phyloP scores from a whole-genome alignment of 2,888 invertebrate species.

The Coelopa pilipes region DNA sequence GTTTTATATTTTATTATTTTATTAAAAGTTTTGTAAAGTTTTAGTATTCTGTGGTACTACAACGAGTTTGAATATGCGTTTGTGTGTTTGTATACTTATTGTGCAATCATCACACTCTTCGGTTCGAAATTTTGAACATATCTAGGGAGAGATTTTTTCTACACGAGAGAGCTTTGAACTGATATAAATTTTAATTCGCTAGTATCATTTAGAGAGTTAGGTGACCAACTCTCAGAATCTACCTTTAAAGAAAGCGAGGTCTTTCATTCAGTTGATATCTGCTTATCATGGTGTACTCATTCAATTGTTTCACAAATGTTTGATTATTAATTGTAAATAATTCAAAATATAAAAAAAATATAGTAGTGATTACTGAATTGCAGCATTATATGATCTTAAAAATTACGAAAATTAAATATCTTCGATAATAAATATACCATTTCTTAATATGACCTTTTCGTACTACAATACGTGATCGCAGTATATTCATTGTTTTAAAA shows the following conservation, averaged over 20 bases:
- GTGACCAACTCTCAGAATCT: neutral
- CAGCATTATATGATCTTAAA: too few species aligned
- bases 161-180: neutral
- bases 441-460: too few species aligned
- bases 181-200: neutral
- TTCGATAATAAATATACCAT: too few species aligned
- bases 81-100: neutral
- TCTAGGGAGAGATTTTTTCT: neutral
- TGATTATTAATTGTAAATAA: slow-evolving; percentile 9
- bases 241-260: neutral
- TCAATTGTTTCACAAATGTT: slow-evolving; percentile 1
- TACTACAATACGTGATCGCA: too few species aligned
- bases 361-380: too few species aligned
- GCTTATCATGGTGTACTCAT: slow-evolving; percentile 32
- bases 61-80: too few species aligned
- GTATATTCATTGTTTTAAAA: too few species aligned
- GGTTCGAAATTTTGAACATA: too few species aligned
- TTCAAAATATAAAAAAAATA: neutral
- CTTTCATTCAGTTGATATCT: slow-evolving; percentile 34
- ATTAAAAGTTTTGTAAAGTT: neutral
- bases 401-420: too few species aligned
- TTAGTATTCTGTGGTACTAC: neutral
- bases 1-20: neutral
- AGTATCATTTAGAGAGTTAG: neutral
- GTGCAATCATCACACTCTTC: neutral